Evolutionary conservation across 2,888 invertebrate genomes (phyloP), one percentile per base, ranked within the genome.

Genomic region (Loripinus fragilis): DNA sequence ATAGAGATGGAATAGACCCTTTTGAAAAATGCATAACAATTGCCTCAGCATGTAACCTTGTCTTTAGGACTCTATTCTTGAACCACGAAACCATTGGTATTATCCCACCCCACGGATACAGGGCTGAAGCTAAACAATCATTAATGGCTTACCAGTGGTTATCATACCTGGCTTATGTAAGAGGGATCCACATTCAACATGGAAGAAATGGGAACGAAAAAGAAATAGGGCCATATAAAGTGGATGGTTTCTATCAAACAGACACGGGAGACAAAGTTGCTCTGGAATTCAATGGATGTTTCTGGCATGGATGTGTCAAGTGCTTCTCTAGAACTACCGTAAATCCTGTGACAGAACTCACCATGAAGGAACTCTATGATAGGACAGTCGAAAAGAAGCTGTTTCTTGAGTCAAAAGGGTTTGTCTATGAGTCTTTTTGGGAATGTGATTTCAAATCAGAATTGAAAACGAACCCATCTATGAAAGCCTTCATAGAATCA

Each of bases 391-490:
- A 78, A n/a, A 78, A 74, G 35, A 35, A 74, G 23, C 48, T 35
- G 20, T 74, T 64, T 52, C 35, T 78, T n/a, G 42, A 73, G 60
- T 33, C 64, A 20, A 15, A 30, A 2, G 86, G 86, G 0, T 85
- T 73, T 35, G 73, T 45, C 0, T 78, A 84, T 25, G 48, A 73
- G 0, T 76, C 60, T 12, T 83, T 76, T 10, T 89, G 88, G 89
- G 89, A 87, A 48, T 82, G 85, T 41, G 78, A 85, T 3, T 87
- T 82, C 28, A 55, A 76, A 0, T 5, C 50, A 7, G 20, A 80
- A 68, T 33, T 86, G 8, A 81, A 85, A 42, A 30, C 45, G 0
- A 48, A 81, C 60, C 25, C 17, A 0, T 60, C 71, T 17, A 15
- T 89, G 55, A 71, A 72, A 41, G 0, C 42, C 12, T 64, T 55